Base-by-base conservation (phyloP, 2,888 invertebrate species). In the Apodemia hepburni region DNA sequence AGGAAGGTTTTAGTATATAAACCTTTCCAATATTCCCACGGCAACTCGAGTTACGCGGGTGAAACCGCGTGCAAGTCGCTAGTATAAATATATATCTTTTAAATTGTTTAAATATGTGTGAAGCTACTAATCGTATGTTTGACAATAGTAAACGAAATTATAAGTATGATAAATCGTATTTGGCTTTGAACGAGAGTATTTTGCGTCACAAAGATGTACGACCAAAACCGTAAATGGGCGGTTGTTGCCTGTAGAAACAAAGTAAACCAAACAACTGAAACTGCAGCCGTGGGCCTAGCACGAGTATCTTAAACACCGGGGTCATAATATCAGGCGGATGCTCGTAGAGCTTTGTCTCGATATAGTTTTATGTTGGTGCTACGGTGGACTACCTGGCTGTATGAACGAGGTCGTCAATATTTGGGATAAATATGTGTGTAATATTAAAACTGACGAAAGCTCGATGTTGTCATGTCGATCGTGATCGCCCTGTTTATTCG, bases 221-320 rank as follows among this genome's bases (percentile, higher is more conserved):
- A 29, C 22, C n/a, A 15, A 57, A 57, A 57, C 29, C 27, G 15
- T 57, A 57, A 57, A 29, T 57, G 51, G 54, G 54, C 54, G 29
- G 15, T 29, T 63, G 65, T 61, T 59, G 67, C 61, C 59, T 57
- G 59, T 60, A 59, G 62, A 64, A 68, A 67, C 70, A 69, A 68
- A 70, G 69, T 67, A 60, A 67, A 61, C 59, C 62, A 62, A 67
- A 68, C 68, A 66, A 65, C 65, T 63, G 66, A 66, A 69, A 67
- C 59, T 35, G 64, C 62, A 60, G 61, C 59, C 27, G 29, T 29
- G 29, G 29, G 27, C 11, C 54, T 54, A 54, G 54, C 54, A 54
- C 9, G 17, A 27, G 29, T n/a, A 27, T 7, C 12, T 15, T 29
- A 29, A 4, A 15, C 1, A 8, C 11, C 18, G 33, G 18, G 18